Evolutionary conservation across 2,113 vertebrate genomes (phyloP).

Genomic region (Cnemophilus loriae): DNA sequence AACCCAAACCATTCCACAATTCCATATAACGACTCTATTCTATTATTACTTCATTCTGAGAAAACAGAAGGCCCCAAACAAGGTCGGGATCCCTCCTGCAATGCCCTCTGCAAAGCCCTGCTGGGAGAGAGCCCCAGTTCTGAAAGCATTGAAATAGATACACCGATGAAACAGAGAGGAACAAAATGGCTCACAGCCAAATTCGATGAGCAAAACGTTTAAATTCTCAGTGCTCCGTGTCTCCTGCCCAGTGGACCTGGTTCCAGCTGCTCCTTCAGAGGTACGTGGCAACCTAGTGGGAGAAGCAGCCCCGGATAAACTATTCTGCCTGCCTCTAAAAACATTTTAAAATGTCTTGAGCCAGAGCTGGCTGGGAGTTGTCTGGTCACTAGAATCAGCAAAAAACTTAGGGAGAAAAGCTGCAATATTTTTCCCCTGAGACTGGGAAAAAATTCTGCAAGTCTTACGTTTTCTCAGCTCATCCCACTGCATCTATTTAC

Average conservation of each 20-base stretch:
- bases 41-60: background rate
- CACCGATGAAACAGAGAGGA: background rate
- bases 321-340: background rate
- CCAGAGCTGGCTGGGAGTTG: background rate
- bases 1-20: background rate
- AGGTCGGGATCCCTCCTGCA: constrained; percentile 8
- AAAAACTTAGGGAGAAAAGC: background rate
- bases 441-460: background rate
- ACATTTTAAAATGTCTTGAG: background rate
- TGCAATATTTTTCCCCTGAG: background rate
- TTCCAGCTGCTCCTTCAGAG: background rate
- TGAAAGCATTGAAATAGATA: constrained; percentile 4
- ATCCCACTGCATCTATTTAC: background rate
- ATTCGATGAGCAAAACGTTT: background rate
- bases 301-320: background rate
- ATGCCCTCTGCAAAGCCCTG: background rate
- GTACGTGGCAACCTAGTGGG: background rate
- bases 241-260: background rate
- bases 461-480: background rate
- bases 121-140: background rate
- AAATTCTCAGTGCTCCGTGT: background rate
- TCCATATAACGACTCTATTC: background rate
- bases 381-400: background rate
- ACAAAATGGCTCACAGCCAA: background rate
- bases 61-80: background rate